phyloP scores from a whole-genome alignment of 2,113 vertebrate genomes.

The Ahaetulla prasina region DNA sequence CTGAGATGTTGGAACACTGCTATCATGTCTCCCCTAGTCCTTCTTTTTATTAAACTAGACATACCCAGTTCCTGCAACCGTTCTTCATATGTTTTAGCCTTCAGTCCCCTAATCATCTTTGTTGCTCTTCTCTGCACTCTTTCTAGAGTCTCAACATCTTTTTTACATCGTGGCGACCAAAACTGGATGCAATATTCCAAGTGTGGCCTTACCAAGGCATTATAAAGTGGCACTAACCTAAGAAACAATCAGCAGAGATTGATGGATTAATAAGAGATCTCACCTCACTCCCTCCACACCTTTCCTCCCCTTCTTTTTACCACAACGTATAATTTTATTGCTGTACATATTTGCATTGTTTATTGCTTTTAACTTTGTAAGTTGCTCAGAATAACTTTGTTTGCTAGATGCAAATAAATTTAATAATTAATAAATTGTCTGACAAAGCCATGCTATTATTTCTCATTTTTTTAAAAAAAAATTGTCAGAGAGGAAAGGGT shows the following conservation, averaged over 20 bases:
- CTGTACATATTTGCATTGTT: not conserved
- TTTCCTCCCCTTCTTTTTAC: not conserved
- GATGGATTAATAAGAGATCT: not conserved
- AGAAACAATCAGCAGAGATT: not conserved
- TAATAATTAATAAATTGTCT: not conserved
- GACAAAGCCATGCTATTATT: not conserved
- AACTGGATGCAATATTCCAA: too few species aligned
- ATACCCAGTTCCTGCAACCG: too few species aligned
- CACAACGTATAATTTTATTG: not conserved
- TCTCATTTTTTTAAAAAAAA: not conserved
- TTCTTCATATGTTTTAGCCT: too few species aligned
- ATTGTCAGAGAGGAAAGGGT: not conserved
- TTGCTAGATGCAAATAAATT: not conserved
- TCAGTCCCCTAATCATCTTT: too few species aligned
- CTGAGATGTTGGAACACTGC: too few species aligned
- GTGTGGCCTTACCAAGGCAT: too few species aligned
- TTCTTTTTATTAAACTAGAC: too few species aligned
- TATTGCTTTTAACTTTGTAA: not conserved
- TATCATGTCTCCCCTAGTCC: too few species aligned
- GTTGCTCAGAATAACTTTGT: not conserved
- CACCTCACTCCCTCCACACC: not conserved
- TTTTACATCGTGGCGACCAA: too few species aligned
- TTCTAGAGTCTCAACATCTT: too few species aligned
- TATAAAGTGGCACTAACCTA: not conserved
- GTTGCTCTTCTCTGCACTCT: too few species aligned